phyloP scores from a whole-genome alignment of 2,113 vertebrate genomes.

The Setophaga petechia region DNA sequence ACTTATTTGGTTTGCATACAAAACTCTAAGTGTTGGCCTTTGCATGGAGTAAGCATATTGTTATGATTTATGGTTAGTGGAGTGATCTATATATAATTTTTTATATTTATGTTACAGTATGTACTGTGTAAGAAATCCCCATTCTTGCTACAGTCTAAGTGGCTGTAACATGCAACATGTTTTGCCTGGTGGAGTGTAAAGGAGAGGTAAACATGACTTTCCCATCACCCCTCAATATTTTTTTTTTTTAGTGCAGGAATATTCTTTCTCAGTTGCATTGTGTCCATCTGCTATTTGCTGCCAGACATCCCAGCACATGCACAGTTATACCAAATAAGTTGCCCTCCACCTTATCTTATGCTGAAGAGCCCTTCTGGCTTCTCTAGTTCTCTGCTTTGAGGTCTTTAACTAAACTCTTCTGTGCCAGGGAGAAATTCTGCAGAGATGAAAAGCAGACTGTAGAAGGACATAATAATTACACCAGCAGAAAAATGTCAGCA shows the following conservation, averaged over 20 bases:
- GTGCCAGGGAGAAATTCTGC: background rate
- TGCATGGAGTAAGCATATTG: background rate
- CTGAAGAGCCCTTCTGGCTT: background rate
- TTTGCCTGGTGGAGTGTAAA: background rate
- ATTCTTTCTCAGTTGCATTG: background rate
- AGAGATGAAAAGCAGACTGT: slow-evolving; percentile 19
- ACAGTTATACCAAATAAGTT: background rate
- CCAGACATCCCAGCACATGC: background rate
- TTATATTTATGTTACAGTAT: background rate
- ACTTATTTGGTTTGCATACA: background rate
- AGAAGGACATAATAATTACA: slow-evolving; percentile 53
- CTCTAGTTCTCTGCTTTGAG: background rate
- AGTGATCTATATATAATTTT: background rate
- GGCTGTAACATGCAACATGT: background rate
- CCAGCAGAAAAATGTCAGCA: slow-evolving; percentile 58
- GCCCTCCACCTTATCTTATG: background rate
- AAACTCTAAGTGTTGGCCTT: background rate
- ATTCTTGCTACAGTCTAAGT: background rate
- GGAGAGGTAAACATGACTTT: background rate
- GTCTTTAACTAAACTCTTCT: background rate
- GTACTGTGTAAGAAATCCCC: background rate
- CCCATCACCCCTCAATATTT: background rate
- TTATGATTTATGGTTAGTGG: background rate
- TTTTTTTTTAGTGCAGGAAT: background rate
- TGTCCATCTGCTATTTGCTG: slow-evolving; percentile 21